Conservation (phyloP, 2,888 invertebrate genomes). For the Leptothorax acervorum region DNA sequence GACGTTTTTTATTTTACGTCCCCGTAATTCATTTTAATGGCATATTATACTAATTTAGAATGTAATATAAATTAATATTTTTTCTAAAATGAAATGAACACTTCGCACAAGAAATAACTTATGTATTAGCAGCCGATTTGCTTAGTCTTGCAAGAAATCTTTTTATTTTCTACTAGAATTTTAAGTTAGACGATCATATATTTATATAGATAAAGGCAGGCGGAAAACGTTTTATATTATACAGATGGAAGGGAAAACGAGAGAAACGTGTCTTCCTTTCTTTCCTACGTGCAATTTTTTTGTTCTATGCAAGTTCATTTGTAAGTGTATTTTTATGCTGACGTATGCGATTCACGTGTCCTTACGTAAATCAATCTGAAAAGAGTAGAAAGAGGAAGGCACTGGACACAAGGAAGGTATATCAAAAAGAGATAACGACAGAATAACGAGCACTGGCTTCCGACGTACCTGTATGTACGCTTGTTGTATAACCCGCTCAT, state of each 20-base stretch:
- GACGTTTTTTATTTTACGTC: background rate
- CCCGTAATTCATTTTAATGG: background rate
- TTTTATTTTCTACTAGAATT: background rate
- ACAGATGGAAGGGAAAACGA: background rate
- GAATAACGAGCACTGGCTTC: constrained; percentile 63
- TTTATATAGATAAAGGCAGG: background rate
- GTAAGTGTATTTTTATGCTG: constrained; percentile 17
- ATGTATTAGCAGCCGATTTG: background rate
- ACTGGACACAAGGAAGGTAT: constrained; percentile 13
- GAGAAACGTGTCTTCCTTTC: background rate
- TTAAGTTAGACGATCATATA: constrained; percentile 13
- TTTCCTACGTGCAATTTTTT: background rate
- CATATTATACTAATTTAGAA: background rate
- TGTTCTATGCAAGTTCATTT: background rate
- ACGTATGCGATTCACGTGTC: constrained; percentile 28
- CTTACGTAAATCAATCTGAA: constrained; percentile 28
- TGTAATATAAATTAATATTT: background rate
- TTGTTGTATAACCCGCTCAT: constrained; percentile 61
- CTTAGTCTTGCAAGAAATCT: background rate
- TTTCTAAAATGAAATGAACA: background rate
- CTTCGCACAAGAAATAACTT: constrained; percentile 1
- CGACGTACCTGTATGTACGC: constrained; percentile 47
- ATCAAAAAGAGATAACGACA: constrained; percentile 68
- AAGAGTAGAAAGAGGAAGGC: constrained; percentile 5
- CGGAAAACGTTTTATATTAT: background rate